These are phyloP conservation scores for Hypocryptadius cinnamomeus DNA, from an alignment of 2,113 vertebrate genomes.

Conservation along the genomic window DNA sequence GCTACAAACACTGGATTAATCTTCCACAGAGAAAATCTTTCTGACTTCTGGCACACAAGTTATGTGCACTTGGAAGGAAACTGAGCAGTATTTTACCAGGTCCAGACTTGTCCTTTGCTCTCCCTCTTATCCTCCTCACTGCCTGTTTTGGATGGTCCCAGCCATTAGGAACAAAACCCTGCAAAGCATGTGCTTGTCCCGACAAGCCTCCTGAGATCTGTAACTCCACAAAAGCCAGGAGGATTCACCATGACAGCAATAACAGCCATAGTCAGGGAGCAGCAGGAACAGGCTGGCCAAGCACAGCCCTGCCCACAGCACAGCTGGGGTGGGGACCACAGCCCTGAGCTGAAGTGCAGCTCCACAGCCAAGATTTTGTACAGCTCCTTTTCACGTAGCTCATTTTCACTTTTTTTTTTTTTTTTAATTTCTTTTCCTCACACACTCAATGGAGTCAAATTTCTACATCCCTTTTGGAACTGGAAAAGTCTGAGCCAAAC, in stretches of 20 bases:
- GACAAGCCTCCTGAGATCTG: neutral
- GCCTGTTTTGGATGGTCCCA: fast-evolving
- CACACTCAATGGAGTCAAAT: neutral
- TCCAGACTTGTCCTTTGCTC: neutral
- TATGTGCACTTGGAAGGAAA: neutral
- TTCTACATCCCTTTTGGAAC: neutral
- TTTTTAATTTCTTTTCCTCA: neutral
- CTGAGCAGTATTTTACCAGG: neutral
- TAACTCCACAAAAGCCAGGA: neutral
- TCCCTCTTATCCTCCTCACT: neutral
- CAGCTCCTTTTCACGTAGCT: neutral
- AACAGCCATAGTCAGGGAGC: neutral
- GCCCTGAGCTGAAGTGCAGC: neutral
- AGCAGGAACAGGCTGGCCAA: neutral
- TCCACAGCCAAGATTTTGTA: neutral
- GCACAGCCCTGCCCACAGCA: neutral
- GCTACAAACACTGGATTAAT: neutral
- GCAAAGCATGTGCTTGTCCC: neutral
- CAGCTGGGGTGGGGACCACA: neutral
- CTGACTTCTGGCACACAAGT: neutral
- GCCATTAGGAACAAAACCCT: neutral
- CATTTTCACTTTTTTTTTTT: neutral
- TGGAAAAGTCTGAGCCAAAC: neutral
- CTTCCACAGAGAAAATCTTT: neutral
- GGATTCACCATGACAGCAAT: neutral